phyloP scores from a whole-genome alignment of 2,888 invertebrate species.

The Archaeoteleia sp. region DNA sequence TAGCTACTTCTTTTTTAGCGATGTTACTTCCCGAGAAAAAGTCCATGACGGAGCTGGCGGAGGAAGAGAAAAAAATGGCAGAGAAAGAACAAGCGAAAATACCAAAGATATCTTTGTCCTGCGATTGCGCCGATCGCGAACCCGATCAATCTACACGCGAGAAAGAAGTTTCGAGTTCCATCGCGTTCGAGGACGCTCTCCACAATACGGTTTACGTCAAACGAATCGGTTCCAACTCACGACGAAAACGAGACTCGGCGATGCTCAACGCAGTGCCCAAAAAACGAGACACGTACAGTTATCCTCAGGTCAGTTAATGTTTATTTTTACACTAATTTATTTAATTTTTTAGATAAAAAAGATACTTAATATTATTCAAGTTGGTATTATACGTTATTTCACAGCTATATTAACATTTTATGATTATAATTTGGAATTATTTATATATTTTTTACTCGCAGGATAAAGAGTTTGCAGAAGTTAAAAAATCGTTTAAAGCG shows the following conservation, averaged over 20 bases:
- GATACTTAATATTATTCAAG: too few species aligned
- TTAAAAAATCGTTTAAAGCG: background rate
- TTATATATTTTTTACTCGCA: too few species aligned
- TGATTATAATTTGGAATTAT: too few species aligned
- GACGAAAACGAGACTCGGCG: slow-evolving; percentile 57
- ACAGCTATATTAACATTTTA: too few species aligned
- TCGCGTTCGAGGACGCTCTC: slow-evolving; percentile 86
- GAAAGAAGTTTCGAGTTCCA: slow-evolving; percentile 79
- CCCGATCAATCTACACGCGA: slow-evolving; percentile 76
- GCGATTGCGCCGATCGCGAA: slow-evolving; percentile 74
- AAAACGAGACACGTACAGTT: slow-evolving; percentile 35
- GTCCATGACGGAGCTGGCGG: slow-evolving; percentile 59
- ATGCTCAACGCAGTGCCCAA: slow-evolving; percentile 34
- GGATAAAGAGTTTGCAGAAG: slow-evolving; percentile 41
- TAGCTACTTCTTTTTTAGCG: slow-evolving; percentile 61
- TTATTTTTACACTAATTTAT: background rate
- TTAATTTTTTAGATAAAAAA: background rate
- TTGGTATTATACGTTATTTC: too few species aligned
- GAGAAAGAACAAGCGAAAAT: slow-evolving; percentile 58
- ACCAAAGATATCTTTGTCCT: slow-evolving; percentile 69
- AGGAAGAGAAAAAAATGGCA: slow-evolving; percentile 65
- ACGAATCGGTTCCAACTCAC: slow-evolving; percentile 61
- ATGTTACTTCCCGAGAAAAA: slow-evolving; percentile 68
- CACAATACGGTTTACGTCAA: slow-evolving; percentile 85
- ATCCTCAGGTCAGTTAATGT: slow-evolving; percentile 45